Percentiles rank a stretch among this genome's conserved stretches.
Evolutionary conservation across 2,888 invertebrate species (phyloP).

Genomic region (Anagyrus pseudococci): DNA sequence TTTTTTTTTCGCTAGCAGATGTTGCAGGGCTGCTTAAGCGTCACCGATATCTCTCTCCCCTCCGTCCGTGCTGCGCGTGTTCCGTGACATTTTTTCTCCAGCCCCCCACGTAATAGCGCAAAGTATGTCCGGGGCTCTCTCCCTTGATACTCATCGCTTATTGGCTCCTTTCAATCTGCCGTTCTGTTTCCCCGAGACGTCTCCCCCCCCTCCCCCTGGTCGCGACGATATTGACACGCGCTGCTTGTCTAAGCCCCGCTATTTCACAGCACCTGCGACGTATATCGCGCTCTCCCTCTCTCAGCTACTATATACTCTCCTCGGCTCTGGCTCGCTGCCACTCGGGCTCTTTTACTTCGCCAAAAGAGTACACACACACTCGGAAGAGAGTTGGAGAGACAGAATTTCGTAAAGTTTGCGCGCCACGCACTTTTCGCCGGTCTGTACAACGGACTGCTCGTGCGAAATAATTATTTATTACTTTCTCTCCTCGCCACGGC

Average conservation of each 20-base stretch:
- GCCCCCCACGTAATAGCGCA: conserved; percentile 23
- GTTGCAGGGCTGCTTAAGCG: conserved; percentile 17
- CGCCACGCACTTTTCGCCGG: neutral
- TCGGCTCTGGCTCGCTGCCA: conserved; percentile 19
- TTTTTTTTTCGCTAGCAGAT: conserved; percentile 32
- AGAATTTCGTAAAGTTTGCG: conserved; percentile 17
- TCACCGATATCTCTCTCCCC: conserved; percentile 5
- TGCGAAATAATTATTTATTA: conserved; percentile 26
- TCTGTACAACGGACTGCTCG: conserved; percentile 19
- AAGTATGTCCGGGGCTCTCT: conserved; percentile 1
- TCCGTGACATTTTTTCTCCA: neutral
- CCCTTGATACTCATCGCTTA: conserved; percentile 18
- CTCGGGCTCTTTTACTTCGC: conserved; percentile 7
- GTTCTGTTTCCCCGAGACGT: conserved; percentile 2
- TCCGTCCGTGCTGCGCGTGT: neutral
- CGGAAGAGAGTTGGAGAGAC: neutral
- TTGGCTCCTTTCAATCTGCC: conserved; percentile 31
- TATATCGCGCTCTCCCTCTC: neutral
- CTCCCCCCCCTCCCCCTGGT: neutral
- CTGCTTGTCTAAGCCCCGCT: neutral
- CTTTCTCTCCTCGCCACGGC: neutral
- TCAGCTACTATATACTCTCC: too few relatives aligned
- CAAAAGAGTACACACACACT: too few relatives aligned
- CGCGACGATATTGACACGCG: conserved; percentile 35
- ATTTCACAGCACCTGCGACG: neutral